Evolutionary conservation across 2,797 vertebrate species (phyloP), one percentile per base, ranked within the genome.

Genomic region (Nasua narica): DNA sequence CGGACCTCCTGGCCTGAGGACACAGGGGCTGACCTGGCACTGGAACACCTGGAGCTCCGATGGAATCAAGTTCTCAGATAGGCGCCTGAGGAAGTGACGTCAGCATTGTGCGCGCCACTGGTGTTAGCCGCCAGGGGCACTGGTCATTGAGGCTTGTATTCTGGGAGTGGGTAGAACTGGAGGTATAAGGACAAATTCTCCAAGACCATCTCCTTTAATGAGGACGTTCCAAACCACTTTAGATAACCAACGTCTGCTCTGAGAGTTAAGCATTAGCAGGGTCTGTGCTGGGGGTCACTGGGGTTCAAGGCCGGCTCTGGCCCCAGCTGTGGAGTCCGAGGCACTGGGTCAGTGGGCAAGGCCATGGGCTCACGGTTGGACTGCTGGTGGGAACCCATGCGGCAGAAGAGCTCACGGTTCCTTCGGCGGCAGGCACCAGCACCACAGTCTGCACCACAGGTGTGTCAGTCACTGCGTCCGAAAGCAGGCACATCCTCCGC

Each of bases 111-210:
- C 0, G 2, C 16, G 4, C 46, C 10, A 12, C 40, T 23, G 2
- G 15, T 9, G 37, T 79, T 40, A 16, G 32, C 60, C 7, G 88
- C 74, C 79, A 95, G 83, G 65, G 78, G 95, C 27, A 90, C 0
- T 0, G 29, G 77, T 96, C 99, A 99, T 94, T 98, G 99, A 0
- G 99, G 99, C 74, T 99, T 99, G 54, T 99, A 99, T 97, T 98
- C 99, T 96, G 99, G 93, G 40, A 99, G 98, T 10, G 99, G 99
- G 95, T 99, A 99, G 98, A 99, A 99, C 97, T 99, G 99, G 96
- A 99, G 98, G 98, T 99, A 99, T 56, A 99, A 97, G 0, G 99
- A 99, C 86, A 99, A 99, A 43, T 99, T 99, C 91, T 99, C 99
- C 97, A 99, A 97, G 16, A 99, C 99, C 5, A 99, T 99, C 74